phyloP scores from a whole-genome alignment of 2,113 vertebrate species.

The Passerina amoena region DNA sequence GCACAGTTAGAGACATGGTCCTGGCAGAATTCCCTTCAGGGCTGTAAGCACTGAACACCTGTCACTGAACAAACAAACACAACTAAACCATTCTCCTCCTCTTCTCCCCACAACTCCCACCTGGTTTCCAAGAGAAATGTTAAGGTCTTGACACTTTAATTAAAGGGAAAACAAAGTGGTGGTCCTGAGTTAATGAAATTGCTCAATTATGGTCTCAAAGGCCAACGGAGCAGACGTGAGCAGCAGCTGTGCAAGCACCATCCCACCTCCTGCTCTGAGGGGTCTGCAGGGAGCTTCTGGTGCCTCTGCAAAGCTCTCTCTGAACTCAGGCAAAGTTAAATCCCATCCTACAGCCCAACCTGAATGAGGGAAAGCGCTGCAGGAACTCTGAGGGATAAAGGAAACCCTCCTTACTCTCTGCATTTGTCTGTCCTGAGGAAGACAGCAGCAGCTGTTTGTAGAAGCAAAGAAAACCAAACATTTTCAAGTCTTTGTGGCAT shows the following conservation, averaged over 20 bases:
- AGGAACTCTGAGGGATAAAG: not conserved
- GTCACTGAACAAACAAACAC: not conserved
- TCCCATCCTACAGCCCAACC: not conserved
- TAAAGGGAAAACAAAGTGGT: not conserved
- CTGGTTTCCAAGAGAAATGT: not conserved
- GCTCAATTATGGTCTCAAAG: not conserved
- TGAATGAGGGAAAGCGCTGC: fast-evolving
- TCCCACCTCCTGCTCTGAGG: fast-evolving
- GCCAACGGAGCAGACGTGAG: not conserved
- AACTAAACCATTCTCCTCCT: not conserved
- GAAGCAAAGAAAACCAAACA: not conserved
- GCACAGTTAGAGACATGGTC: not conserved
- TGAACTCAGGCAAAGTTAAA: not conserved
- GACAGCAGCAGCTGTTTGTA: not conserved
- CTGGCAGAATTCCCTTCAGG: not conserved
- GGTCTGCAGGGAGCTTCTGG: not conserved
- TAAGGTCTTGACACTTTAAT: not conserved
- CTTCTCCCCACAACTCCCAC: not conserved
- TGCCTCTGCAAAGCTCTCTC: not conserved
- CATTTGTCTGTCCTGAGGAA: not conserved
- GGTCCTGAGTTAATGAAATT: not conserved
- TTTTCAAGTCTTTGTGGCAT: not conserved
- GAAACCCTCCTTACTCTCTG: not conserved
- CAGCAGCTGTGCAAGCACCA: not conserved
- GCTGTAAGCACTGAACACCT: not conserved